Base-by-base conservation (phyloP, 2,113 vertebrate genomes). In the Pycnonotus jocosus region DNA sequence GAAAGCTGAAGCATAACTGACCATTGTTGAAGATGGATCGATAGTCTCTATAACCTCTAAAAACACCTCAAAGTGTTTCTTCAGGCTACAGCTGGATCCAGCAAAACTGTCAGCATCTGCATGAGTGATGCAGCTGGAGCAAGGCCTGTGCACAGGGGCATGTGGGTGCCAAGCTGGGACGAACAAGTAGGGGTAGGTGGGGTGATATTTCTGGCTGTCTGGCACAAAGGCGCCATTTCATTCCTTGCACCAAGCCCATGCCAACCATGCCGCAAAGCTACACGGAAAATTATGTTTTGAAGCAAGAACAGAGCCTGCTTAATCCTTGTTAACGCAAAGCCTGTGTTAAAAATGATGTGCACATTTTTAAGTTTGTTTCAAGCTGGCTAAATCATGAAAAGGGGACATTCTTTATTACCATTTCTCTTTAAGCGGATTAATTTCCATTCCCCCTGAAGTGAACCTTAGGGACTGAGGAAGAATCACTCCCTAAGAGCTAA, bases 401-500 rank as follows among this genome's bases (percentile, higher is more conserved):
- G 42, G 65, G 76, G 77, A 72, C 69, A 79, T 86, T 95, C 76
- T 86, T 94, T 90, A 90, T 81, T 92, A 54, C 81, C 33, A 61
- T 45, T 95, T 91, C 31, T 85, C 73, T 86, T 89, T 85, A 93
- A 95, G 57, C 0, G n/a, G 88, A 90, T 92, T 83, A 88, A 96
- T 96, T 96, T 96, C 76, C 82, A 78, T 92, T 95, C 86, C n/a
- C 44, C 44, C 24, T 78, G 69, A 95, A 92, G 60, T 1, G 2
- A 93, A 74, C 88, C 44, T 86, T 92, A 86, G 53, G 48, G 80
- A 95, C 65, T 33, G 57, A 94, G 76, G 65, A 96, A 94, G 92
- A 90, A 90, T 90, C 76, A 86, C 79, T 70, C 65, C 64, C 54
- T 69, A 92, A 94, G 88, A 92, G 82, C 92, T 96, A 96, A 96